A percentile compares a stretch with the other conserved stretches of the same genome.
These are phyloP conservation scores for Synergus umbraculus DNA, from an alignment of 2,888 invertebrate species.

Conservation along the genomic window DNA sequence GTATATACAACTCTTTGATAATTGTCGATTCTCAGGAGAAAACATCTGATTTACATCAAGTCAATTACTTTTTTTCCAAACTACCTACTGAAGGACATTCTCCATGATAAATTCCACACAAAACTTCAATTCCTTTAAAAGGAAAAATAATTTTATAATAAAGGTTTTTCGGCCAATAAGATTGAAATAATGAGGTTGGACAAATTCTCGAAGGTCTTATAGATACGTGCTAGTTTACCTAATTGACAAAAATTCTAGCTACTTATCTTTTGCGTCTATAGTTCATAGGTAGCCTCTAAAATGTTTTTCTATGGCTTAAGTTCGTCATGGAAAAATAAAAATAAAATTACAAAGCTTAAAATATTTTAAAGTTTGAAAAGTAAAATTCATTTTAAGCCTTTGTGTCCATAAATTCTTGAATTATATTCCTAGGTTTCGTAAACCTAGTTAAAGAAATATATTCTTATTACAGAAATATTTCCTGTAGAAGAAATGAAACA, in stretches of 20 bases:
- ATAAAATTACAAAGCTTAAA: neutral
- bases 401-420: conserved; percentile 20
- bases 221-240: conserved; percentile 19
- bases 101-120: neutral
- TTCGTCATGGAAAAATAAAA: neutral
- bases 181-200: neutral
- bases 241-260: conserved; percentile 25
- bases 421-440: conserved; percentile 31
- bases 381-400: conserved; percentile 36
- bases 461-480: neutral
- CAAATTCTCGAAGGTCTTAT: conserved; percentile 12
- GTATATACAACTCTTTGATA: conserved; percentile 23
- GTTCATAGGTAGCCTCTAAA: conserved; percentile 33
- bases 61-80: neutral
- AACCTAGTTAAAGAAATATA: conserved; percentile 23
- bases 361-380: conserved; percentile 28
- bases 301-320: neutral
- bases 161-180: neutral
- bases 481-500: neutral
- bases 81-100: neutral
- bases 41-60: neutral
- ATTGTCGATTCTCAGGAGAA: neutral
- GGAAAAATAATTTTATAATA: neutral
- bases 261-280: conserved; percentile 5
- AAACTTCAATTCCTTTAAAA: neutral